A percentile compares a stretch with the other conserved stretches of the same genome.
phyloP scores from a whole-genome alignment of 2,888 invertebrate genomes.

The Gonocerus acuteangulatus region DNA sequence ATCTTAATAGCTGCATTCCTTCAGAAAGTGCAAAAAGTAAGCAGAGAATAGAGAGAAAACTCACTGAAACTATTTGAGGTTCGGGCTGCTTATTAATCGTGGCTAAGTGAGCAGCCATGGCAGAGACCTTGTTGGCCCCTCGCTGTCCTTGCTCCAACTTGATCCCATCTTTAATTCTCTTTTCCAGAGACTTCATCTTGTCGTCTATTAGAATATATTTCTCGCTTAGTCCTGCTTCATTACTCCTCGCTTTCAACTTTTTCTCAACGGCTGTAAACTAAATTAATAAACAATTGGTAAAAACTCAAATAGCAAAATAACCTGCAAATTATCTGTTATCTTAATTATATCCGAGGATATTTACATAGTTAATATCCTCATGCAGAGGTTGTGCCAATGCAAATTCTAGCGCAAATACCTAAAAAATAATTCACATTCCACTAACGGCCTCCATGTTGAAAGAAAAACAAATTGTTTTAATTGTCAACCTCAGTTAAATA shows the following conservation, averaged over 20 bases:
- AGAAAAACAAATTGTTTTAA: no score
- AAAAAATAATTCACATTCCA: no score
- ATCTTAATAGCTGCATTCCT: no score
- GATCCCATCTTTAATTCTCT: constrained; percentile 69
- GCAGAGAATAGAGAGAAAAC: no score
- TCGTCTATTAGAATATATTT: constrained; percentile 67
- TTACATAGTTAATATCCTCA: no score
- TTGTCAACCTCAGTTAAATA: no score
- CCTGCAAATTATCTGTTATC: neutral
- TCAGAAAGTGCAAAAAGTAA: no score
- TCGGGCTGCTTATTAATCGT: constrained; percentile 50
- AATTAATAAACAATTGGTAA: neutral
- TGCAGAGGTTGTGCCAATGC: no score
- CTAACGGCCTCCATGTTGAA: no score
- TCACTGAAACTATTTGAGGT: constrained; percentile 41
- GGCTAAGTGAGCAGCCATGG: constrained; percentile 72
- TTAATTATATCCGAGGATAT: neutral
- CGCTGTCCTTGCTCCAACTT: constrained; percentile 55
- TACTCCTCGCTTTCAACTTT: constrained; percentile 49
- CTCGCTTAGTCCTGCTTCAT: constrained; percentile 50
- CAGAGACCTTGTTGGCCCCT: constrained; percentile 71
- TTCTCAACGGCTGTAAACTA: constrained; percentile 62
- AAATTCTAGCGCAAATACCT: no score
- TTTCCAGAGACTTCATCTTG: constrained; percentile 61
- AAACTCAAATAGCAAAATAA: neutral